These are phyloP conservation scores for Drosophila hamatofila DNA, from an alignment of 2,888 invertebrate genomes.

Conservation along the genomic window DNA sequence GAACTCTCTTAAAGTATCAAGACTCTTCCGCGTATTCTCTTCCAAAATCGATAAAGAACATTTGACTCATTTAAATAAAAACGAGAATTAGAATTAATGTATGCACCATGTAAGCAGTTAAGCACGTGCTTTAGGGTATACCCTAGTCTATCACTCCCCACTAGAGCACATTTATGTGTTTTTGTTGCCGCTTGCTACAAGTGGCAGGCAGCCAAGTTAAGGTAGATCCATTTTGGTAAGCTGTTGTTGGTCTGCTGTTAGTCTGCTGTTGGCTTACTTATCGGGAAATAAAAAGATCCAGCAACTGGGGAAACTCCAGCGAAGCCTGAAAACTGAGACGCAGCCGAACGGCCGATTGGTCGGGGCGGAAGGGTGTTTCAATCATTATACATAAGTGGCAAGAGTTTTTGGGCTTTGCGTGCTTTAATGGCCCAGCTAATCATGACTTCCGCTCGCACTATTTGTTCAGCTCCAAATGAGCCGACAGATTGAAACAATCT, in stretches of 20 bases:
- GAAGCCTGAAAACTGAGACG: constrained; percentile 3
- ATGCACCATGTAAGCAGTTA: background rate
- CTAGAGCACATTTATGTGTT: background rate
- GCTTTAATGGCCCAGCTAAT: constrained; percentile 73
- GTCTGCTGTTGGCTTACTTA: constrained; percentile 27
- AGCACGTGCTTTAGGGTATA: constrained; percentile 2
- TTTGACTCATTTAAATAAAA: too few species aligned
- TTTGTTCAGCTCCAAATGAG: constrained; percentile 37
- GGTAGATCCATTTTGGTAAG: constrained; percentile 50
- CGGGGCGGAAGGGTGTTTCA: background rate
- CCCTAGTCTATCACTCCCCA: background rate
- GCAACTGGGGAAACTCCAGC: constrained; percentile 6
- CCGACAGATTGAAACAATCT: constrained; percentile 52
- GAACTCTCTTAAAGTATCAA: background rate
- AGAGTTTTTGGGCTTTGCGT: constrained; percentile 22
- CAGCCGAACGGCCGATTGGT: background rate
- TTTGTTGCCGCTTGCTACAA: constrained; percentile 45
- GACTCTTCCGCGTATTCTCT: too few species aligned
- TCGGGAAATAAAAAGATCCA: constrained; percentile 72
- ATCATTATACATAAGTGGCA: constrained; percentile 23
- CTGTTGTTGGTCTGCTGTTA: constrained; percentile 27
- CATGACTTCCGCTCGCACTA: constrained; percentile 77
- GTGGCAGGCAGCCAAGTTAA: constrained; percentile 49
- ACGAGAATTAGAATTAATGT: too few species aligned
- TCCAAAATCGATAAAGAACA: too few species aligned